Base-by-base conservation (phyloP, 2,113 vertebrate species). In the Triplophysa rosa region DNA sequence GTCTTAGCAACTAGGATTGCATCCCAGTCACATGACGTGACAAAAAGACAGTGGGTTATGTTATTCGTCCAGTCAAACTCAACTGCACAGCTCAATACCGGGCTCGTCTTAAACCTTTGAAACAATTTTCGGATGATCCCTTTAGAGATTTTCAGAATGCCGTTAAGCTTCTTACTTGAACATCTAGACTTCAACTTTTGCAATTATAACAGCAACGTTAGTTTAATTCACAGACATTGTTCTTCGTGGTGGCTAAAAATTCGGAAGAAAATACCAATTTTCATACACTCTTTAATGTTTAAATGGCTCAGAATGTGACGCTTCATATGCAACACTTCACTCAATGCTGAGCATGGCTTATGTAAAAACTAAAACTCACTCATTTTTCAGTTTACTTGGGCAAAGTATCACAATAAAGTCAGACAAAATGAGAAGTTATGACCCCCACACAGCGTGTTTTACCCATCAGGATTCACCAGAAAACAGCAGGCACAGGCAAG, bases 1-100 rank as follows among this genome's bases (percentile, higher is more conserved):
- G 83, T 84, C 79, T 64, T 84, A 74, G 83, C 75, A 84, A 81
- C 83, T 52, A 3, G 62, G n/a, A 80, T 19, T 69, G 52, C 52
- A 78, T 73, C 74, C 52, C n/a, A 65, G 56, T 77, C 79, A 67
- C 19, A 67, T 78, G 82, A 61, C 23, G 52, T 5, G 21, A 19
- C 13, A 11, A 63, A 56, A 24, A 19, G 26, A 67, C 16, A 29
- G 52, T 8, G 47, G 42, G n/a, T 47, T 21, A 23, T 54, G 19
- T 78, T 21, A 73, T 59, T 61, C 14, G 16, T 73, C 63, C 14
- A 63, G 62, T 67, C 40, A 49, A 52, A 59, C 9, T 45, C 1
- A 47, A 3, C 58, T 17, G 69, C 69, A 40, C 54, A 42, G 54
- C 29, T 72, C 23, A 42, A 59, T n/a, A 23, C 8, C n/a, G 42